Percentiles rank a stretch among this genome's conserved stretches.
phyloP scores from a whole-genome alignment of 2,797 vertebrate species.

The Sebastes paucispinis region DNA sequence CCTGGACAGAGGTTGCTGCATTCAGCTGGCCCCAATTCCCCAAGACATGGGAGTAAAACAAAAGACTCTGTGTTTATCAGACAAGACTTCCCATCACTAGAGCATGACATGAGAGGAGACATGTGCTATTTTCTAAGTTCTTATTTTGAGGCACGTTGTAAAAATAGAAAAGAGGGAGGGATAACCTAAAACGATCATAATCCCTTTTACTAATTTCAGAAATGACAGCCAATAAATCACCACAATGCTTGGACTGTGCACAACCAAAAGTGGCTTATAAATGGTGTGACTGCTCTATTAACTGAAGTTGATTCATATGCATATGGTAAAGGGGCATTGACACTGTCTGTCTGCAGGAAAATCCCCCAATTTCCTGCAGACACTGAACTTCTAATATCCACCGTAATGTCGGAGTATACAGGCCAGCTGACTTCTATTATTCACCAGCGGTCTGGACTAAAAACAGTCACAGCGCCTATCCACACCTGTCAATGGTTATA shows the following conservation, averaged over 20 bases:
- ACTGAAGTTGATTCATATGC: conserved; percentile 41
- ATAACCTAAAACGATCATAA: neutral
- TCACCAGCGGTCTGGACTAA: conserved; percentile 50
- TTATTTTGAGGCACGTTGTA: conserved; percentile 5
- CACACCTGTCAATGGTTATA: conserved; percentile 70
- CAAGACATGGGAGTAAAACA: conserved; percentile 60
- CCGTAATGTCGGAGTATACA: conserved; percentile 46
- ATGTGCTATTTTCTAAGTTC: conserved; percentile 14
- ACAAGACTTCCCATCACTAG: conserved; percentile 47
- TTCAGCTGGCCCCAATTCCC: conserved; percentile 66
- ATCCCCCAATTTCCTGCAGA: conserved; percentile 71
- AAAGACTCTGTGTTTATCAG: conserved; percentile 64
- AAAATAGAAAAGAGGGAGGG: conserved; percentile 17
- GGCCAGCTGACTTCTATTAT: conserved; percentile 71
- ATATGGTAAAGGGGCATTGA: conserved; percentile 15
- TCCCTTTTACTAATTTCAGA: conserved; percentile 1
- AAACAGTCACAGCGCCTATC: conserved; percentile 47
- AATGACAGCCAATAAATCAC: conserved; percentile 15
- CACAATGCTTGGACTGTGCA: neutral
- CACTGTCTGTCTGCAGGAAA: conserved; percentile 50
- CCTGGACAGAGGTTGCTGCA: conserved; percentile 50
- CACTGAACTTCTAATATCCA: conserved; percentile 59
- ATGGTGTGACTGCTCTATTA: conserved; percentile 6
- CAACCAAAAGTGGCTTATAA: conserved; percentile 5
- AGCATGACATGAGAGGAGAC: conserved; percentile 20